A percentile compares a stretch with the other conserved stretches of the same genome.
These are phyloP conservation scores for Euclidia mi DNA, from an alignment of 2,888 invertebrate genomes.

Conservation along the genomic window DNA sequence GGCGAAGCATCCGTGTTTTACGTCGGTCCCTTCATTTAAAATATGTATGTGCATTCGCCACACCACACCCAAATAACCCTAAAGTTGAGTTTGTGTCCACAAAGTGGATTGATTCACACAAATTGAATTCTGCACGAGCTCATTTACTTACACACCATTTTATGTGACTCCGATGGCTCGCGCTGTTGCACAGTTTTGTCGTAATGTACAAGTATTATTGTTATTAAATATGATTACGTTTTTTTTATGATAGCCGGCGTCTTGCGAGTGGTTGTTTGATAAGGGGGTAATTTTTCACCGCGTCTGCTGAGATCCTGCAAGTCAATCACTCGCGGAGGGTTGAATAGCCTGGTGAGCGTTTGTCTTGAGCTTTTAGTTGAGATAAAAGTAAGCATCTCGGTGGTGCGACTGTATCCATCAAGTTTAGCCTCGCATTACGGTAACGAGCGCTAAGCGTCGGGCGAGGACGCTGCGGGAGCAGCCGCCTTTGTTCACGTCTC, in stretches of 20 bases:
- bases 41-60: constrained; percentile 80
- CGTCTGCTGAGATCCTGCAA: constrained; percentile 37
- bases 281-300: constrained; percentile 28
- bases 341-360: constrained; percentile 46
- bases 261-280: constrained; percentile 31
- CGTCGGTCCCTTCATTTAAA: constrained; percentile 81
- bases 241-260: constrained; percentile 11
- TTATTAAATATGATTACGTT: constrained; percentile 12
- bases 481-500: constrained; percentile 42
- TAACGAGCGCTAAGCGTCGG: too few relatives aligned
- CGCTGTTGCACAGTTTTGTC: constrained; percentile 31
- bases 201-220: constrained; percentile 19
- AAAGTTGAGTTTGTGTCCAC: constrained; percentile 65
- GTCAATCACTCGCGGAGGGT: constrained; percentile 41
- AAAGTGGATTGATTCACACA: constrained; percentile 61
- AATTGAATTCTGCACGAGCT: constrained; percentile 55
- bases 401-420: constrained; percentile 68
- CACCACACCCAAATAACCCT: constrained; percentile 68
- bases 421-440: constrained; percentile 74
- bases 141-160: constrained; percentile 58
- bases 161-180: constrained; percentile 49
- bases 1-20: too few relatives aligned
- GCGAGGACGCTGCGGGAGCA: constrained; percentile 46
- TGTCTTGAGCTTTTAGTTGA: constrained; percentile 59
- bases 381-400: constrained; percentile 64